These are phyloP conservation scores for Periophthalmus magnuspinnatus DNA, from an alignment of 2,797 vertebrate species.

Conservation along the genomic window DNA sequence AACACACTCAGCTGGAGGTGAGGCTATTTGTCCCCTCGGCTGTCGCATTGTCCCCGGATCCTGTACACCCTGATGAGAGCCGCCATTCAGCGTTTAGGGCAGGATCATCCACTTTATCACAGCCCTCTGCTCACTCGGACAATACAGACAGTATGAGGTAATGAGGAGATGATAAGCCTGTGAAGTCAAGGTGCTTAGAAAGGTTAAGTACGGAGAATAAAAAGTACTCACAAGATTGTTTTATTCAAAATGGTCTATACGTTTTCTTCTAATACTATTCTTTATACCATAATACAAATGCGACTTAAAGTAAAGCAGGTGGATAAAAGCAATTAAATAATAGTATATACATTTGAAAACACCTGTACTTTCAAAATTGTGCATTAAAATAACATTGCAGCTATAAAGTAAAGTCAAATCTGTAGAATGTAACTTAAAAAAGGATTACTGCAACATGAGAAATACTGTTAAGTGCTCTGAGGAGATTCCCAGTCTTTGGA, in stretches of 20 bases:
- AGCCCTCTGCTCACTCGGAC: conserved; percentile 60
- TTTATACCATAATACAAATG: neutral
- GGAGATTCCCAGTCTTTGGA: neutral
- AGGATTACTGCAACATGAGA: neutral
- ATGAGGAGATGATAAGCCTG: conserved; percentile 33
- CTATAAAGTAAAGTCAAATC: neutral
- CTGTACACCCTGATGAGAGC: conserved; percentile 66
- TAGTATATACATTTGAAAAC: neutral
- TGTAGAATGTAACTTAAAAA: neutral
- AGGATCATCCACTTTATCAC: conserved; percentile 68
- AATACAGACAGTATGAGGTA: conserved; percentile 31
- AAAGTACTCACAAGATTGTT: conserved; percentile 2
- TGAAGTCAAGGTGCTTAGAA: neutral
- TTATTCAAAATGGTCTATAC: neutral
- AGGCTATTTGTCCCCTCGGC: conserved; percentile 76
- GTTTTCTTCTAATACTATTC: neutral
- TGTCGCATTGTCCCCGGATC: conserved; percentile 64
- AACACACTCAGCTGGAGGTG: conserved; percentile 79
- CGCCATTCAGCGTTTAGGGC: conserved; percentile 67
- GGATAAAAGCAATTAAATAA: neutral
- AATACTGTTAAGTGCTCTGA: neutral
- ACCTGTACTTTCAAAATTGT: neutral
- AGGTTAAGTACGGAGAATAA: neutral
- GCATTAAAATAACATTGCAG: no score
- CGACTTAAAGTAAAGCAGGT: neutral